These are phyloP conservation scores for Atlantisia rogersi DNA, from an alignment of 2,113 vertebrate species.

Conservation along the genomic window DNA sequence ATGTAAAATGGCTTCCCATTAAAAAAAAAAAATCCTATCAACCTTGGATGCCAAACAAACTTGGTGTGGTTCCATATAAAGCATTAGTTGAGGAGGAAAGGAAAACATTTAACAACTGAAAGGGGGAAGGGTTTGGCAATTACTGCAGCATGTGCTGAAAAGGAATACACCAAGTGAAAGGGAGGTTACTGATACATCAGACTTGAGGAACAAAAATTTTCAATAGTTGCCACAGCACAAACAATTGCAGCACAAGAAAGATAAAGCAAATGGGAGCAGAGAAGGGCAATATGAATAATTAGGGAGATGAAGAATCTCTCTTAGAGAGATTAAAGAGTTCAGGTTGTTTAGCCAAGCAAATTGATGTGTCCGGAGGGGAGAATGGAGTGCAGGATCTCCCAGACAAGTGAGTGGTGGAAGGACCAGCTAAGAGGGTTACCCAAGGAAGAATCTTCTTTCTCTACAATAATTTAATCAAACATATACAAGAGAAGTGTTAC, in stretches of 20 bases:
- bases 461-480: not conserved
- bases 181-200: not conserved
- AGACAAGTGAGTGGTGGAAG: not conserved
- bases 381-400: not conserved
- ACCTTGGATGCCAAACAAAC: not conserved
- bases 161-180: not conserved
- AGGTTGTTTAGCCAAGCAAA: slow-evolving; percentile 2
- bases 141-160: not conserved
- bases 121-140: not conserved
- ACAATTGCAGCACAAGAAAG: not conserved
- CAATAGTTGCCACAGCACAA: not conserved
- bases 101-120: not conserved
- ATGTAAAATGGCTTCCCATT: not conserved
- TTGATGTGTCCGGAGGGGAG: not conserved
- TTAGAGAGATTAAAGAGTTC: not conserved
- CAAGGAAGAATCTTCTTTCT: not conserved
- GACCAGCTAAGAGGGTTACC: not conserved
- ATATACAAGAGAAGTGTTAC: not conserved
- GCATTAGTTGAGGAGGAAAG: not conserved
- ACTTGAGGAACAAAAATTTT: not conserved
- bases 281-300: not conserved
- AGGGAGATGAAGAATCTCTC: not conserved
- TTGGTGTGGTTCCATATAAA: not conserved
- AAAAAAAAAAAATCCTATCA: not conserved
- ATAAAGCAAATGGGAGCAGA: not conserved